These are phyloP conservation scores for Perca schrenkii DNA, from an alignment of 2,113 vertebrate species.

Conservation along the genomic window DNA sequence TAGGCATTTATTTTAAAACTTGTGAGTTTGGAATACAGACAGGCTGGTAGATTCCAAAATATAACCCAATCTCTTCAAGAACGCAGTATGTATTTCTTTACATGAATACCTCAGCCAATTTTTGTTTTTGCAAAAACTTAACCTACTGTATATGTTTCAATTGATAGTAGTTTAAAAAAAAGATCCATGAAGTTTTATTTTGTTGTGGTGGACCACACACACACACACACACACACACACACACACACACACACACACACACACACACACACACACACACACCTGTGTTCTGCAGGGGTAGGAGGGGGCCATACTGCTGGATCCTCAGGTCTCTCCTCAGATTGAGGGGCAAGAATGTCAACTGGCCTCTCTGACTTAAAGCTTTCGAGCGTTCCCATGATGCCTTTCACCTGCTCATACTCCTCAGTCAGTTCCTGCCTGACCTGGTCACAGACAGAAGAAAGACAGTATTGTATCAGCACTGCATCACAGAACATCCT, in stretches of 20 bases:
- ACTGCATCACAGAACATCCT: neutral
- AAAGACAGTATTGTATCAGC: neutral
- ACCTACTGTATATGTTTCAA: neutral
- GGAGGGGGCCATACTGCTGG: constrained; percentile 96
- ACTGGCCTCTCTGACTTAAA: constrained; percentile 93
- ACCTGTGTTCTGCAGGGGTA: constrained; percentile 96
- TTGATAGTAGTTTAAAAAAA: neutral
- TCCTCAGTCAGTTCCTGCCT: constrained; percentile 93
- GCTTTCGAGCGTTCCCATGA: constrained; percentile 92
- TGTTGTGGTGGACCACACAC: neutral
- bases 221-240: too few relatives aligned
- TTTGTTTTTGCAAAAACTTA: neutral
- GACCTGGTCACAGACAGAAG: constrained; percentile 83
- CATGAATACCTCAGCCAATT: neutral
- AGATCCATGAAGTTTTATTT: neutral
- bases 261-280: constrained; percentile 1
- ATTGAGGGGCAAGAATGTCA: constrained; percentile 87
- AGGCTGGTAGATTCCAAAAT: neutral
- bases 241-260: neutral
- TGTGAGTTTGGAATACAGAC: too few relatives aligned
- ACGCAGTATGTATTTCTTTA: neutral
- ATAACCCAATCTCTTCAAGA: neutral
- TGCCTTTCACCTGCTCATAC: constrained; percentile 95
- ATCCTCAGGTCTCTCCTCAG: constrained; percentile 88
- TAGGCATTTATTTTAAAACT: neutral